Evolutionary conservation across 1,140 invertebrate species (phyloP).

Genomic region (Apis dorsata): DNA sequence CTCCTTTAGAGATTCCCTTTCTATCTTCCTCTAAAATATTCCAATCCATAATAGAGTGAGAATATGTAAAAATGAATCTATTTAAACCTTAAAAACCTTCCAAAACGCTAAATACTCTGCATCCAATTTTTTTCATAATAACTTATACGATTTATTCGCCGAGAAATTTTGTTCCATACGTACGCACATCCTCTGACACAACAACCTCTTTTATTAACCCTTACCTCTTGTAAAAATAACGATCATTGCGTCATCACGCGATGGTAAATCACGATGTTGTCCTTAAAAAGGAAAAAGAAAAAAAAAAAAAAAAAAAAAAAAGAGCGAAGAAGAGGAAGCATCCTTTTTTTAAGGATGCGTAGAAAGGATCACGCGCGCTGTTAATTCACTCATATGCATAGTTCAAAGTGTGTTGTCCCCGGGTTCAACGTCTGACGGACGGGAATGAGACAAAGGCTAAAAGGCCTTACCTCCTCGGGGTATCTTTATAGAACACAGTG

Average conservation of each 20-base stretch:
- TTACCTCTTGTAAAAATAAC: background rate
- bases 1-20: background rate
- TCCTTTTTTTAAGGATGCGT: background rate
- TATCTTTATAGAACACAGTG: slow-evolving; percentile 73
- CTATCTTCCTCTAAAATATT: background rate
- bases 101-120: too few species aligned
- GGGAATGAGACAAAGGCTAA: slow-evolving; percentile 63
- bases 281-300: too few species aligned
- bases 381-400: slow-evolving; percentile 57
- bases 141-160: too few species aligned
- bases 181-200: background rate
- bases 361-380: slow-evolving; percentile 43
- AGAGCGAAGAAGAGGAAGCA: background rate
- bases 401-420: slow-evolving; percentile 71
- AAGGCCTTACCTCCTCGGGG: slow-evolving; percentile 56
- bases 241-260: background rate
- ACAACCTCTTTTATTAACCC: background rate
- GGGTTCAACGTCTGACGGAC: slow-evolving; percentile 72
- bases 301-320: background rate
- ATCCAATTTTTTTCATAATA: too few species aligned
- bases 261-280: background rate
- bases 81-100: too few species aligned
- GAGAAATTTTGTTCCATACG: too few species aligned
- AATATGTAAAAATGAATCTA: too few species aligned
- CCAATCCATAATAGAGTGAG: too few species aligned